These are phyloP conservation scores for Axea sp. DNA, from an alignment of 2,888 invertebrate species.

Conservation along the genomic window DNA sequence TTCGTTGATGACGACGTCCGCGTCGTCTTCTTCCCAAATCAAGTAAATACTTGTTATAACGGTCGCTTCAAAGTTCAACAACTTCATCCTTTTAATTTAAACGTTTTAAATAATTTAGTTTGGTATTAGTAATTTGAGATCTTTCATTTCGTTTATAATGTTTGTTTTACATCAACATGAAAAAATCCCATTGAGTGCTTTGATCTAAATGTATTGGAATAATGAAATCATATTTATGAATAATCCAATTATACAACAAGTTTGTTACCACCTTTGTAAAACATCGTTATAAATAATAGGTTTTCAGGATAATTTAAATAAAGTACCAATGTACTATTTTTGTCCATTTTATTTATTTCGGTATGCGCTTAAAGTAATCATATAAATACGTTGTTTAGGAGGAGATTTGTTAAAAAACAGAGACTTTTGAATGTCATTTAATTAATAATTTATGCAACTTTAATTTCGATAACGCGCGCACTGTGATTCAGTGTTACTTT, in stretches of 20 bases:
- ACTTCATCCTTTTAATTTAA: constrained; percentile 22
- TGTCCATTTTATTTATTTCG: constrained; percentile 49
- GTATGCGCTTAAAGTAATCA: constrained; percentile 47
- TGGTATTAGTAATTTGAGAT: constrained; percentile 71
- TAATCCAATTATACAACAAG: too few relatives aligned
- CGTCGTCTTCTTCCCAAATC: constrained; percentile 31
- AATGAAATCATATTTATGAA: neutral
- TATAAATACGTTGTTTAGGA: constrained; percentile 37
- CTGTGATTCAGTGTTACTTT: constrained; percentile 51
- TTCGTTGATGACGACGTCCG: constrained; percentile 62
- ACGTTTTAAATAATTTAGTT: constrained; percentile 67
- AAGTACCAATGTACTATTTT: constrained; percentile 49
- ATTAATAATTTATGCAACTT: constrained; percentile 40
- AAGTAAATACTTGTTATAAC: constrained; percentile 25
- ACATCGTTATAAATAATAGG: too few relatives aligned
- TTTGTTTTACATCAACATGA: constrained; percentile 44
- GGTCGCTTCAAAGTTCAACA: constrained; percentile 31
- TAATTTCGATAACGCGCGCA: constrained; percentile 27
- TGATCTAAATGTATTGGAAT: constrained; percentile 3
- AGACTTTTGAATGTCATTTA: constrained; percentile 19
- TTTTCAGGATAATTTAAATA: constrained; percentile 47
- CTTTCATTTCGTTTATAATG: constrained; percentile 62
- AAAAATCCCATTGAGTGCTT: constrained; percentile 60
- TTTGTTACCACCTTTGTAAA: too few relatives aligned
- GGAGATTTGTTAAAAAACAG: constrained; percentile 33